Evolutionary conservation across 2,113 vertebrate species (phyloP), one percentile per base, ranked within the genome.

Genomic region (Hystrix cristata): DNA sequence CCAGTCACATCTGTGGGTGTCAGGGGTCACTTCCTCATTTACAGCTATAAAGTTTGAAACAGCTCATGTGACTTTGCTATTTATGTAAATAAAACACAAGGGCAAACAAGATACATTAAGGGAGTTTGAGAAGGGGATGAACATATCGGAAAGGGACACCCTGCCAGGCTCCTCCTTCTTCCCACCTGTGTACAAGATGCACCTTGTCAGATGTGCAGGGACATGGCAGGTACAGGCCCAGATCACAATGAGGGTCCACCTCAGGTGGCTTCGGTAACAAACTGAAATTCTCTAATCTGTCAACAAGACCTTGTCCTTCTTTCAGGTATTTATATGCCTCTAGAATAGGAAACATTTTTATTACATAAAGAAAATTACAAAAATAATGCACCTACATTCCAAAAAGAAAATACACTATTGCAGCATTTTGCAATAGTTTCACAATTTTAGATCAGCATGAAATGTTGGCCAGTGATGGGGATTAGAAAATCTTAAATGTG

Each of bases 341-440:
- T 95, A 96, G 43, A 80, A 94, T 95, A 94, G 69, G 51, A 97
- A 84, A 64, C 81, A 94, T 79, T 97, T 97, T 97, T 14, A 97
- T 89, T 85, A 60, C 84, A 97, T 79, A 80, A 91, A 97, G 85
- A 95, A 97, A 98, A 92, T 78, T 86, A 95, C 31, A 69, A 82
- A 85, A 90, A 34, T 38, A 97, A 88, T 86, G 55, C 84, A 90
- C 34, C 34, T 94, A 87, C 95, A 89, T 2, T 62, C 76, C 29
- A 60, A 16, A 91, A 38, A 74, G 16, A 80, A 64, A 48, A 65
- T 87, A 76, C 1, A 85, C 19, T 71, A 59, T 48, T 71, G 25
- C 23, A 72, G 29, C 64, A n/a, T 71, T 85, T 82, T 74, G 18
- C 7, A 71, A 27, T n/a, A 65, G 27, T 64, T 60, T 64, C 74